Base-by-base conservation (phyloP, 2,113 vertebrate species). In the Elephantulus edwardii region DNA sequence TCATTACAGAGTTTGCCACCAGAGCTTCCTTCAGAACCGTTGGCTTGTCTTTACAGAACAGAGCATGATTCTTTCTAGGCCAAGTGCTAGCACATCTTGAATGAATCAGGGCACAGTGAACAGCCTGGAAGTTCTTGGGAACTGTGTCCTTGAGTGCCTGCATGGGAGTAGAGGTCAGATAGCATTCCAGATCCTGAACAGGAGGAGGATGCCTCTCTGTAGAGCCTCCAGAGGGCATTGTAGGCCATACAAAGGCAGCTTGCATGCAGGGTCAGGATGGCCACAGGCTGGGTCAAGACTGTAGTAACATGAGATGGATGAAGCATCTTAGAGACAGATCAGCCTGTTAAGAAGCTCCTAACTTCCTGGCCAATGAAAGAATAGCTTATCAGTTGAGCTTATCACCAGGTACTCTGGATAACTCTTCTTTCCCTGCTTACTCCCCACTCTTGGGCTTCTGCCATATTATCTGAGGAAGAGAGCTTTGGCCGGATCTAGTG, bases 221-320 rank as follows among this genome's bases (percentile, higher is more conserved):
- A 24, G 87, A 38, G 71, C 94, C 95, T 95, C 93, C 94, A 96
- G 96, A 94, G 96, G 95, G 95, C 95, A 94, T 92, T 56, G 42
- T 92, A 95, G 93, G 95, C 91, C 88, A 79, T 81, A 89, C 79
- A 90, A 91, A 91, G 62, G 60, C 50, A 82, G 70, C 86, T n/a
- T 28, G 91, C 84, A 60, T 86, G 54, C 76, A 94, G 83, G 95
- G 90, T 94, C 90, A 96, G 38, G 64, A 76, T 93, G 76, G 88
- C 46, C 58, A 83, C 30, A 83, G 91, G 88, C 88, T 62, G 92
- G 54, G 46, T 82, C 17, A 78, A 87, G 56, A 56, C 46, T 40
- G 5, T 24, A 33, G 30, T 58, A 28, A 35, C 66, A 22, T 70
- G 40, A 14, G 12, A 72, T 40, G 24, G 72, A 3, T 8, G 7